These are phyloP conservation scores for Drosophila burlai DNA, from an alignment of 1,140 invertebrate genomes.

Conservation along the genomic window DNA sequence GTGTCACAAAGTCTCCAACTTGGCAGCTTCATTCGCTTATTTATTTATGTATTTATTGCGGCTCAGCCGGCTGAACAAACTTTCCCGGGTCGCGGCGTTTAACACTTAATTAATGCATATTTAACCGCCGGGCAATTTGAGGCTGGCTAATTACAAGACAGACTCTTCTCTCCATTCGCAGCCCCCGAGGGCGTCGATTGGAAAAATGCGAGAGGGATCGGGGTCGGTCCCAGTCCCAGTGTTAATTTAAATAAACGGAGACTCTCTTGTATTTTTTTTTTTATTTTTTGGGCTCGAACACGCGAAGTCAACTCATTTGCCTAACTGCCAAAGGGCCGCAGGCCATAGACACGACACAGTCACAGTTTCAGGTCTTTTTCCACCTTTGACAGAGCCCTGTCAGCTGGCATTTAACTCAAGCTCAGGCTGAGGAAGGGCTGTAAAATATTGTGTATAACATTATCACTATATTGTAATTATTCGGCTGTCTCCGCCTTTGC, in stretches of 20 bases:
- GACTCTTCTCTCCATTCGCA: slow-evolving; percentile 20
- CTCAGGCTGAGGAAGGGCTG: slow-evolving; percentile 33
- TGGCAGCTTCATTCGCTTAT: slow-evolving; percentile 46
- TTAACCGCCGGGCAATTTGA: slow-evolving; percentile 65
- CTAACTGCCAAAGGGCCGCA: slow-evolving; percentile 61
- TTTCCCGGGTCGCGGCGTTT: slow-evolving; percentile 51
- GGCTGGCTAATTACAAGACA: slow-evolving; percentile 70
- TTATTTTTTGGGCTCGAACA: slow-evolving; percentile 15
- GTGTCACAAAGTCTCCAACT: slow-evolving; percentile 15
- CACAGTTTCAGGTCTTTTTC: slow-evolving; percentile 27
- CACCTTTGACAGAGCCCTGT: slow-evolving; percentile 58
- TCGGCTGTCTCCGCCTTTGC: slow-evolving; percentile 10
- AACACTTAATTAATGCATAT: slow-evolving; percentile 80
- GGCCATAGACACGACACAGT: slow-evolving; percentile 45
- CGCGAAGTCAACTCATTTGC: slow-evolving; percentile 53
- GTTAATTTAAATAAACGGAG: slow-evolving; percentile 68
- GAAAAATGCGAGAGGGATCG: slow-evolving; percentile 35
- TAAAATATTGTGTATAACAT: slow-evolving; percentile 64
- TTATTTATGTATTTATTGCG: slow-evolving; percentile 50
- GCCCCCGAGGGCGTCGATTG: slow-evolving; percentile 55
- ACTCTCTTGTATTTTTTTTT: neutral
- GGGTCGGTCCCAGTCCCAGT: slow-evolving; percentile 3
- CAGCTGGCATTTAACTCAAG: slow-evolving; percentile 69
- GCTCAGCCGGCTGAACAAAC: slow-evolving; percentile 42
- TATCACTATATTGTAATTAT: slow-evolving; percentile 76